These are phyloP conservation scores for Istiophorus platypterus DNA, from an alignment of 2,113 vertebrate species.

Conservation along the genomic window DNA sequence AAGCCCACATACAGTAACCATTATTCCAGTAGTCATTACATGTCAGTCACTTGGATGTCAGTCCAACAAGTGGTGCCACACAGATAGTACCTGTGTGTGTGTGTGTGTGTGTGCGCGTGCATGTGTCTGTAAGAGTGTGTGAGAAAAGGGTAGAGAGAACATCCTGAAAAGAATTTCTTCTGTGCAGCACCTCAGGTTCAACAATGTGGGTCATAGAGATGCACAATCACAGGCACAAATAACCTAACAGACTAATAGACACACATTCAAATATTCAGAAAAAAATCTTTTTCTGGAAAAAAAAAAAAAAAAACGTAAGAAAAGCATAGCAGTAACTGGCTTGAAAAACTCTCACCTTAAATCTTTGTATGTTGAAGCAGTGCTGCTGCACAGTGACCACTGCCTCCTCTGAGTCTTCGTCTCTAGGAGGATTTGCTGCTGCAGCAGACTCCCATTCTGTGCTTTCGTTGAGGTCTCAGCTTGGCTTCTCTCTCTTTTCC, in stretches of 20 bases:
- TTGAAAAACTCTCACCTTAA: conserved; percentile 75
- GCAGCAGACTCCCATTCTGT: conserved; percentile 67
- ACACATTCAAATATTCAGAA: conserved; percentile 14
- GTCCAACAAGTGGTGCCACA: conserved; percentile 64
- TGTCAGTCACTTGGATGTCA: conserved; percentile 44
- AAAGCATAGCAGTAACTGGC: not conserved
- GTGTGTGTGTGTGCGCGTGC: conserved; percentile 23
- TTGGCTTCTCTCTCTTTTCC: conserved; percentile 38
- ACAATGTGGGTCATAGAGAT: conserved; percentile 70
- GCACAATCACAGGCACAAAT: conserved; percentile 31
- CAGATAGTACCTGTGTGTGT: conserved; percentile 11
- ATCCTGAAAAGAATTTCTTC: conserved; percentile 40
- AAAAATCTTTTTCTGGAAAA: not conserved
- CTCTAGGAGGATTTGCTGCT: conserved; percentile 65
- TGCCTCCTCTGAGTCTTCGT: conserved; percentile 44
- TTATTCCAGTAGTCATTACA: conserved; percentile 31
- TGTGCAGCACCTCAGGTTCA: conserved; percentile 66
- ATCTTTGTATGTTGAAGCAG: conserved; percentile 52
- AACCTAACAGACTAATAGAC: not conserved
- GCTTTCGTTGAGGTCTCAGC: conserved; percentile 48
- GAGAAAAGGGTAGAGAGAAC: not conserved
- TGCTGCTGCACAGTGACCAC: conserved; percentile 44
- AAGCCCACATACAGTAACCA: not conserved
- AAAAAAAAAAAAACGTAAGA: conserved; percentile 10
- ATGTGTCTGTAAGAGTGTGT: not conserved